Base-by-base conservation (phyloP, 1,140 invertebrate species). In the Calliopsis andreniformis region DNA sequence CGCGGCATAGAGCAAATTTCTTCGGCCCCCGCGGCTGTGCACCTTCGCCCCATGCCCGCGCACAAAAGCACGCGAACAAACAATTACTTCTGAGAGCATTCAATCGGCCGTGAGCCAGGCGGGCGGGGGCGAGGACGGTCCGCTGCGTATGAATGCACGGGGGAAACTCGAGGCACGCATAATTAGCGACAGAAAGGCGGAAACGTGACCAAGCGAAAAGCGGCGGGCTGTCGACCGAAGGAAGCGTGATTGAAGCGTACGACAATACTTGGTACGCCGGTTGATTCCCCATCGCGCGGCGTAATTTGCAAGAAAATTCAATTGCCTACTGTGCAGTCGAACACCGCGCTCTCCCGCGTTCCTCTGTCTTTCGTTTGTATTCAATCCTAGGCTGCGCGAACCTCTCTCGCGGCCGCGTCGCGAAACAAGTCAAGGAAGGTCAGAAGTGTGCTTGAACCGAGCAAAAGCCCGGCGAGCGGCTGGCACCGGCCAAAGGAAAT, bases 401-500 rank as follows among this genome's bases (percentile, higher is more conserved):
- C 12, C 51, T 2, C 2, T n/a, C 3, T 12, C 25, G 25, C 16
- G 30, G 7, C 4, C n/a, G 7, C 16, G 35, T 63, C 59, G 63
- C 72, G 53, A 51, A 55, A 58, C 39, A 56, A 49, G 71, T 58
- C 20, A 20, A 63, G 43, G 59, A 76, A 59, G 77, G 79, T 84
- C 78, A 86, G 78, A 79, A 78, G 76, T 69, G 68, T 59, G 62
- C 67, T 75, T 56, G 51, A 73, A 58, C 28, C 63, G 61, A 58
- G 84, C 39, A 58, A 76, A 79, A 71, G 47, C 63, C 35, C 68
- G 47, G 63, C 28, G 45, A 35, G 59, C 56, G 43, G 28, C 18
- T 23, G 66, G 51, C 55, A 43, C 45, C 73, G 56, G 75, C 55
- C 78, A 86, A 82, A 86, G 82, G 78, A 86, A 86, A 87, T 87